Conservation (phyloP, 1,140 invertebrate species). For the Oedothorax gibbosus region DNA sequence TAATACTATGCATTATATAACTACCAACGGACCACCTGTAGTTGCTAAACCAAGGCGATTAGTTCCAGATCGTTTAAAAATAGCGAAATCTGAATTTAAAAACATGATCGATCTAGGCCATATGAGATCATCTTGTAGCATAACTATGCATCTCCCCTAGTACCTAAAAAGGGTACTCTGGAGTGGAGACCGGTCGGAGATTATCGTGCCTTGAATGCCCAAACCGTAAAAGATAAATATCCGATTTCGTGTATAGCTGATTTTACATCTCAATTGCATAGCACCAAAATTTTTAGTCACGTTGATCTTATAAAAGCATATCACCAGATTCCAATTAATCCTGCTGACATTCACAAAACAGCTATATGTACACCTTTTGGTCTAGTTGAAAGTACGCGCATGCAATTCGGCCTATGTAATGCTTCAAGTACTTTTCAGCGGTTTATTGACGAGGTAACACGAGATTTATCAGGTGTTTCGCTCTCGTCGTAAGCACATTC, state of each 20-base stretch:
- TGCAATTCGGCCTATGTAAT: constrained; percentile 61
- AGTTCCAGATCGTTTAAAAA: constrained; percentile 39
- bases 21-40: constrained; percentile 38
- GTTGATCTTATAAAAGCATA: constrained; percentile 36
- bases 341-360: too few relatives aligned
- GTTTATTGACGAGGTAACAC: constrained; percentile 49
- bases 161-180: constrained; percentile 59
- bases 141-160: constrained; percentile 63
- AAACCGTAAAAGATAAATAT: constrained; percentile 56
- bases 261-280: constrained; percentile 47
- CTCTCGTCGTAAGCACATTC: constrained; percentile 40
- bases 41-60: neutral
- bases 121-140: constrained; percentile 61
- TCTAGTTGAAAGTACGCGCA: constrained; percentile 51
- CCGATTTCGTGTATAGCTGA: constrained; percentile 47
- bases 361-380: constrained; percentile 52
- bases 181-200: constrained; percentile 55
- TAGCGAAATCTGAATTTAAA: constrained; percentile 43
- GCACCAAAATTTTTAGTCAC: neutral
- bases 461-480: constrained; percentile 11
- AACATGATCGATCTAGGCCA: constrained; percentile 41
- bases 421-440: constrained; percentile 49
- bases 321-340: too few relatives aligned
- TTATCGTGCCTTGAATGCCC: constrained; percentile 49
- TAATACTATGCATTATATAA: constrained; percentile 38